Evolutionary conservation across 1,140 invertebrate species (phyloP).

Genomic region (Harpegnathos saltator): DNA sequence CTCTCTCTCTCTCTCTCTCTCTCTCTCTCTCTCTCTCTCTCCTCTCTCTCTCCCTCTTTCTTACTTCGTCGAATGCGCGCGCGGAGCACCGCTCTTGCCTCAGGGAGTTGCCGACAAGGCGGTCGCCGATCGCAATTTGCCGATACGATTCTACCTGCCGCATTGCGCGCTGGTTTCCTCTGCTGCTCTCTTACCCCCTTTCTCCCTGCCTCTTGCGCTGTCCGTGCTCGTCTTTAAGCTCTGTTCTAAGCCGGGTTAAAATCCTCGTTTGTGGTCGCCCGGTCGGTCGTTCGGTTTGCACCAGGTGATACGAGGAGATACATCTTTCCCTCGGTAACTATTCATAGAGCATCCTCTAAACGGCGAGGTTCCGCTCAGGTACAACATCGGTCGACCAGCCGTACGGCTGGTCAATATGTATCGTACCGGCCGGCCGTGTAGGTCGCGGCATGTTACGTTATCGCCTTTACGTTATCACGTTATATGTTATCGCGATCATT

Average conservation of each 20-base stretch:
- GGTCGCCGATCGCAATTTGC: constrained; percentile 84
- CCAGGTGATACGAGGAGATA: constrained; percentile 75
- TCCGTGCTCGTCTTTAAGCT: constrained; percentile 58
- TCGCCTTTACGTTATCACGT: no score
- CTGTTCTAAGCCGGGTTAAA: constrained; percentile 65
- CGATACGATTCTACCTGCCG: constrained; percentile 83
- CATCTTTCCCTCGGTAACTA: constrained; percentile 76
- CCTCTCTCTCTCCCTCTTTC: constrained; percentile 61
- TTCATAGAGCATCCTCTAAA: constrained; percentile 70
- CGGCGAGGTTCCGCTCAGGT: constrained; percentile 40
- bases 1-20: constrained; percentile 58
- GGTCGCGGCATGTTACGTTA: no score
- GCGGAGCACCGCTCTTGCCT: constrained; percentile 49
- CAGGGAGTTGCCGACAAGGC: constrained; percentile 80
- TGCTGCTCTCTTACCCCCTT: constrained; percentile 41
- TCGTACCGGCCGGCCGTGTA: constrained; percentile 49
- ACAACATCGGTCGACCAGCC: neutral
- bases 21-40: constrained; percentile 23
- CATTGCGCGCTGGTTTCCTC: constrained; percentile 68
- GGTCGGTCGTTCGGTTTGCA: constrained; percentile 60
- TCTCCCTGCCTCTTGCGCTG: constrained; percentile 17
- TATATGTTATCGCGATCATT: no score
- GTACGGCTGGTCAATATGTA: constrained; percentile 75
- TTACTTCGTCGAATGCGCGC: neutral
- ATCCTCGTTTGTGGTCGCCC: constrained; percentile 46